Base-by-base conservation (phyloP, 1,140 invertebrate genomes). In the Pectinophora gossypiella region DNA sequence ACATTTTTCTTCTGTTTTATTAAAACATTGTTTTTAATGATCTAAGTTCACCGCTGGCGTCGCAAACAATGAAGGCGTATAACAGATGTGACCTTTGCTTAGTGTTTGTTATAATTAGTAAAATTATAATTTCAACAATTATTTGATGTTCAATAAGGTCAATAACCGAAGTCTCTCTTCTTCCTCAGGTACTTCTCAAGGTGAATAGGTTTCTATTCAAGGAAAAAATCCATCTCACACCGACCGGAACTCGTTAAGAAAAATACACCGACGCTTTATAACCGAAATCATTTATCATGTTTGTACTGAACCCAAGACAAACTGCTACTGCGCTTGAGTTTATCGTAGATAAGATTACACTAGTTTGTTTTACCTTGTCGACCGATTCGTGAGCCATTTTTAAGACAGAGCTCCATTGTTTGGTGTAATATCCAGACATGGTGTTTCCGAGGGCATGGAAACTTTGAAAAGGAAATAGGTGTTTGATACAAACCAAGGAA, bases 181-280 rank as follows among this genome's bases (percentile, higher is more conserved):
- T 86, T 86, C 72, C 78, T 72, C 83, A 86, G 83, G 83, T 86
- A 86, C 83, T 86, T 86, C 83, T 86, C 83, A 84, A 86, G 81
- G 83, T 86, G 78, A 85, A 85, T 85, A 84, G 79, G 79, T 86
- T 75, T 78, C 64, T 78, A 81, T 79, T 64, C 70, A 72, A 76
- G 75, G 70, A 77, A 71, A 64, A 68, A 80, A 72, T 67, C 64
- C 74, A 66, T 72, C 69, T 66, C 65, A 63, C 73, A 66, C 61
- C 72, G 54, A 86, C 83, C 79, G 83, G 79, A 85, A 80, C 77
- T 80, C 74, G 70, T 75, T 78, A 74, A 76, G 54, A 62, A 79
- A 81, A 81, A 76, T 76, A 79, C 68, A 77, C 70, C 73, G 76
- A 74, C 77, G 64, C 66, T 80, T 85, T 86, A 75, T 56, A 76